These are phyloP conservation scores for Vidua chalybeata DNA, from an alignment of 2,113 vertebrate species.

Conservation along the genomic window DNA sequence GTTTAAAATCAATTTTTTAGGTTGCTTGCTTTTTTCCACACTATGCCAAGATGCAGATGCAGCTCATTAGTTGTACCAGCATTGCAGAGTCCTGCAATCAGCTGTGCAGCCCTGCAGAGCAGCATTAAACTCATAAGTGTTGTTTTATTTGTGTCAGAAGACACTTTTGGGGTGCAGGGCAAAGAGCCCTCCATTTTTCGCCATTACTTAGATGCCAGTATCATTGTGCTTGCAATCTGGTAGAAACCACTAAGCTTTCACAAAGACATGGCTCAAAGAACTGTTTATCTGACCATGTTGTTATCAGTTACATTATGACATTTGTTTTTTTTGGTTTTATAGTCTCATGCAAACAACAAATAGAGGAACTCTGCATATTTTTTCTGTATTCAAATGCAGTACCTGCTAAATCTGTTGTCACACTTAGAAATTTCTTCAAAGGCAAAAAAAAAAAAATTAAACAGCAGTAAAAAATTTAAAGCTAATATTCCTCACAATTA, in stretches of 20 bases:
- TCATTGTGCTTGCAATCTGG: background rate
- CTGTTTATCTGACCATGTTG: background rate
- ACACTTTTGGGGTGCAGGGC: background rate
- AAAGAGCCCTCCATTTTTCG: background rate
- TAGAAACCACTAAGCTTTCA: background rate
- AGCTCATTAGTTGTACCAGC: conserved; percentile 3
- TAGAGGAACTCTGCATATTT: background rate
- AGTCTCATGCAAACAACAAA: background rate
- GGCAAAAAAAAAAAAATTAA: background rate
- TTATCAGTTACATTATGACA: background rate
- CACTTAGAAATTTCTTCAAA: background rate
- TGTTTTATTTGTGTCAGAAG: background rate
- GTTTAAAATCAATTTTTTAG: background rate
- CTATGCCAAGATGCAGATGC: background rate
- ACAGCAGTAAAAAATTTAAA: background rate
- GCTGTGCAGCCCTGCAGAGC: background rate
- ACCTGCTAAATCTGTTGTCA: background rate
- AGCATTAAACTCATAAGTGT: background rate
- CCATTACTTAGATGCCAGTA: background rate
- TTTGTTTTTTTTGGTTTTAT: background rate
- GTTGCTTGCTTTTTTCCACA: conserved; percentile 40
- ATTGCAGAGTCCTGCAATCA: background rate
- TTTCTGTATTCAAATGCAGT: background rate
- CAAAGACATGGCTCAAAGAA: background rate
- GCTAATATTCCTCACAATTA: background rate